Evolutionary conservation across 2,797 vertebrate genomes (phyloP).

Genomic region (Momotus momota): DNA sequence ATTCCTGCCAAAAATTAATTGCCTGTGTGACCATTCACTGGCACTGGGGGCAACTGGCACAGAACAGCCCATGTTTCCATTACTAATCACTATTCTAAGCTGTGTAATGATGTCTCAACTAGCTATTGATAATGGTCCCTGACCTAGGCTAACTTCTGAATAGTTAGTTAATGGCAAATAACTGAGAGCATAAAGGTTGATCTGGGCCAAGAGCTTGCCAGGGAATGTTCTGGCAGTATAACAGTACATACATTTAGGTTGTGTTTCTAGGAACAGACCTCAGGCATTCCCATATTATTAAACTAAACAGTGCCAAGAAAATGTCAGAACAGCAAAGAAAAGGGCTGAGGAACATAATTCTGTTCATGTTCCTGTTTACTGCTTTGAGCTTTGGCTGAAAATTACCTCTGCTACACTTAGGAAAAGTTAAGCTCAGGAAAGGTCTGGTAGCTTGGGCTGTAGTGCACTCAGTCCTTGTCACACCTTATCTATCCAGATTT

Average conservation of each 20-base stretch:
- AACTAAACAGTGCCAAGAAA: neutral
- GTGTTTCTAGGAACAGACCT: neutral
- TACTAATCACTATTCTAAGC: neutral
- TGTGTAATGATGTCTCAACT: neutral
- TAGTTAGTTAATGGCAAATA: neutral
- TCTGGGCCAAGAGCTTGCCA: neutral
- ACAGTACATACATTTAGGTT: neutral
- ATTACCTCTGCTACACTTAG: neutral
- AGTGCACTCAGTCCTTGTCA: neutral
- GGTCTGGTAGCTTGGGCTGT: neutral
- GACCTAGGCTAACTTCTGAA: neutral
- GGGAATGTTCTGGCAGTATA: neutral
- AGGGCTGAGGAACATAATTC: neutral
- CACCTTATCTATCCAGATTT: neutral
- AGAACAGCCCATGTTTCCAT: neutral
- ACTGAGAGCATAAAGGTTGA: neutral
- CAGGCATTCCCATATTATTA: neutral
- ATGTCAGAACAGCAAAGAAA: neutral
- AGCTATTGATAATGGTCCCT: neutral
- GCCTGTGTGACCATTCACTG: neutral
- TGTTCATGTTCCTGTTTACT: neutral
- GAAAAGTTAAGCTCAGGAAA: neutral
- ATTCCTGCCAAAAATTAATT: neutral
- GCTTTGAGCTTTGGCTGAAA: neutral
- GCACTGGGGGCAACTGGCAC: neutral